phyloP scores from a whole-genome alignment of 37 sponge, comb jelly and placozoan species.

The Eunapius fragilis region DNA sequence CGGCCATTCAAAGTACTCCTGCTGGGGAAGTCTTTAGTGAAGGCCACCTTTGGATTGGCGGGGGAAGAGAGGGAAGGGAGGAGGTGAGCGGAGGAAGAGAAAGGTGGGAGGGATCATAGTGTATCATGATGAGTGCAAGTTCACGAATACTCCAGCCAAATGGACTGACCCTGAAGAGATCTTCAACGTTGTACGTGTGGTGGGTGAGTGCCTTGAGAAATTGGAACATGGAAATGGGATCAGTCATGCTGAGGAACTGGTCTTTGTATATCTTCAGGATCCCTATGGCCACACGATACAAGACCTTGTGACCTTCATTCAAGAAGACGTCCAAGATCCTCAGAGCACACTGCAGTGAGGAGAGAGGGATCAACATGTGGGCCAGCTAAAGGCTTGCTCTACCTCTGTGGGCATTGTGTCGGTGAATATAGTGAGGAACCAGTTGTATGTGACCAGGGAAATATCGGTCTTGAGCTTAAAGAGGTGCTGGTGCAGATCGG shows the following conservation, averaged over 20 bases:
- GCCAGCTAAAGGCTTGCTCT: not conserved
- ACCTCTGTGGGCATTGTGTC: conserved; percentile 84
- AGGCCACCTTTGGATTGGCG: conserved; percentile 4
- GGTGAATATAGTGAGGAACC: conserved; percentile 79
- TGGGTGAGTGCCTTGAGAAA: conserved; percentile 55
- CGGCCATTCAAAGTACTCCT: not conserved
- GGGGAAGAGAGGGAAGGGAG: not conserved
- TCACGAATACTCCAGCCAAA: not conserved
- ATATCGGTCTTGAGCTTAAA: conserved; percentile 48
- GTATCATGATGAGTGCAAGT: no score
- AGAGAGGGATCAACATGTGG: not conserved
- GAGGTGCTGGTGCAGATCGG: conserved; percentile 43
- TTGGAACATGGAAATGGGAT: conserved; percentile 68
- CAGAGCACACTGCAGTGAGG: conserved; percentile 34
- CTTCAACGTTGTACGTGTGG: conserved; percentile 67
- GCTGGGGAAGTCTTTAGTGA: conserved; percentile 36
- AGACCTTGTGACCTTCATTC: conserved; percentile 58
- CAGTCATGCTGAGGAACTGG: conserved; percentile 35
- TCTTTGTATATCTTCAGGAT: conserved; percentile 47
- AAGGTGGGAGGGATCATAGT: no score
- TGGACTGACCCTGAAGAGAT: conserved; percentile 42
- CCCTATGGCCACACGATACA: conserved; percentile 48
- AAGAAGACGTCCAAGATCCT: conserved; percentile 68
- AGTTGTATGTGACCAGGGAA: conserved; percentile 72
- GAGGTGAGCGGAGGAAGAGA: not conserved